Percentiles rank a stretch among this genome's conserved stretches.
phyloP scores from a whole-genome alignment of 2,113 vertebrate species.

The Butorides virescens region DNA sequence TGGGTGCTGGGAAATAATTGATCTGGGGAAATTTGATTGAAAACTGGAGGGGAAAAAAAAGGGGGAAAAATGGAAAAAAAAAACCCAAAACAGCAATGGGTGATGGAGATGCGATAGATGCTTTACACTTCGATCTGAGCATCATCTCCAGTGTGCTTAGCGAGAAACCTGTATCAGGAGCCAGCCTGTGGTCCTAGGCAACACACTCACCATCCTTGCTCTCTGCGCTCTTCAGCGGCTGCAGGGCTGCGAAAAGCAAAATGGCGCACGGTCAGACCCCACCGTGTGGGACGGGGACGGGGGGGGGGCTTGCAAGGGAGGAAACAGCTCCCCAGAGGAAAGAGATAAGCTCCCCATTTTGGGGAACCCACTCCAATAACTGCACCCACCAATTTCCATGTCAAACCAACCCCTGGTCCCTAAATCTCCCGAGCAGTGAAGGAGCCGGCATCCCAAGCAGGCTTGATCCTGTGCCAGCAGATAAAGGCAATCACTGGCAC shows the following conservation, averaged over 20 bases:
- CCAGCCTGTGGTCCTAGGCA: neutral
- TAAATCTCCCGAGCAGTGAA: neutral
- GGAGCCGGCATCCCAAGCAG: accelerated
- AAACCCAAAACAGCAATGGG: neutral
- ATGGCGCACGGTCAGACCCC: neutral
- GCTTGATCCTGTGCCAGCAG: neutral
- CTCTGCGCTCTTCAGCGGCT: slow-evolving; percentile 77
- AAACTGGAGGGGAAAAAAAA: neutral
- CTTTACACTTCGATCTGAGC: neutral
- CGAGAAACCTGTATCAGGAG: accelerated
- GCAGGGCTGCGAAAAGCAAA: slow-evolving; percentile 76
- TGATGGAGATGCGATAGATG: neutral
- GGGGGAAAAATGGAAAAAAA: too few species aligned
- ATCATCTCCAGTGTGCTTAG: neutral
- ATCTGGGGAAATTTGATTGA: neutral
- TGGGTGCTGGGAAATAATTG: neutral
- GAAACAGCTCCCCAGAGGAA: neutral
- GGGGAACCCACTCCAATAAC: neutral
- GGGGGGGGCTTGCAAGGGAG: neutral
- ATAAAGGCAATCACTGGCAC: neutral
- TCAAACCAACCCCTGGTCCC: neutral
- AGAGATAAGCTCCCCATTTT: neutral
- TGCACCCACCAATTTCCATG: neutral
- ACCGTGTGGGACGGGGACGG: accelerated
- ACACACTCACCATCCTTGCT: slow-evolving; percentile 66